Evolutionary conservation across 2,797 vertebrate species (phyloP).

Genomic region (Platalea minor): DNA sequence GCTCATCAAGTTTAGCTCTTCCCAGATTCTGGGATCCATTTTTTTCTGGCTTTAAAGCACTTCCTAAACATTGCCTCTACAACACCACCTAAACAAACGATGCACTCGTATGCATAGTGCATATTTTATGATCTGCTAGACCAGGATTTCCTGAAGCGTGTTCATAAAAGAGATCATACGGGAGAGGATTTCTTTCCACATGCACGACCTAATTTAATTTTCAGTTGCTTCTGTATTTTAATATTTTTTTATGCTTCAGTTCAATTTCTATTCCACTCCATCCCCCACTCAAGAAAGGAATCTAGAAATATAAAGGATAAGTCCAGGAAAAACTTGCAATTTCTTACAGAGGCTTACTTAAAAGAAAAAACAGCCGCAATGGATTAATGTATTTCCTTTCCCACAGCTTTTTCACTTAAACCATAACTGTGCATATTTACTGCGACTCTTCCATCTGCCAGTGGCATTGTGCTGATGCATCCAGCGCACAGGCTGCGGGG

Average conservation of each 20-base stretch:
- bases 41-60: background rate
- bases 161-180: background rate
- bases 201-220: background rate
- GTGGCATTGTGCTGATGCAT: background rate
- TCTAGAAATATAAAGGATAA: conserved; percentile 5
- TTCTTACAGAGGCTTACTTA: conserved; percentile 50
- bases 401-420: conserved; percentile 58
- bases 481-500: background rate
- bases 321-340: conserved; percentile 32
- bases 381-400: conserved; percentile 66
- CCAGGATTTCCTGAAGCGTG: background rate
- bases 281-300: conserved; percentile 9
- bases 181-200: background rate
- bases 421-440: conserved; percentile 47
- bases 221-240: background rate
- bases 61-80: background rate
- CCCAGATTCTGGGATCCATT: background rate
- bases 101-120: background rate
- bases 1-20: background rate
- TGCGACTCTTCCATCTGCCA: conserved; percentile 39
- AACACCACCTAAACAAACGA: background rate
- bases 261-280: background rate
- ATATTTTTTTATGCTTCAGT: background rate
- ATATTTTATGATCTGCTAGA: background rate
- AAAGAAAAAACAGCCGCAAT: conserved; percentile 41